Conservation (phyloP, 2,888 invertebrate genomes). For the Euplagia quadripunctaria region DNA sequence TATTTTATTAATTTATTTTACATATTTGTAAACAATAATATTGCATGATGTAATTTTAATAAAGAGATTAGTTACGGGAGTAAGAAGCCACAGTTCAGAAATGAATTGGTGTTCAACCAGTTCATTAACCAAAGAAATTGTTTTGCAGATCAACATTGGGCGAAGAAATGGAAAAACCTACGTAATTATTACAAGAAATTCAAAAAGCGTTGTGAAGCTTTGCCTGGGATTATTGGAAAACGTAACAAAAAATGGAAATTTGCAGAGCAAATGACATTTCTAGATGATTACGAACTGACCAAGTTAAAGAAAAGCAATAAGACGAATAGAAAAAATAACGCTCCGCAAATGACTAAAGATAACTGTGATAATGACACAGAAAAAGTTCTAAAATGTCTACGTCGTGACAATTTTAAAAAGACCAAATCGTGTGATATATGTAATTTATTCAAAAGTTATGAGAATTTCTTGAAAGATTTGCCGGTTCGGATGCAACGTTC, state of each 20-base stretch:
- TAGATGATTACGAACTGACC: background rate
- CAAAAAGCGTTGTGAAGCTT: background rate
- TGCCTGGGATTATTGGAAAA: background rate
- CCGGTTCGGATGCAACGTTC: constrained; percentile 5
- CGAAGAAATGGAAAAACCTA: background rate
- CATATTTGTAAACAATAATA: background rate
- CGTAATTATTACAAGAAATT: background rate
- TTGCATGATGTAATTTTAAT: background rate
- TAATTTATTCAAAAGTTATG: constrained; percentile 8
- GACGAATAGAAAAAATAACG: background rate
- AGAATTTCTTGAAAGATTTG: background rate
- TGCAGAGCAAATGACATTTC: background rate
- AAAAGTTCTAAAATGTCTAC: background rate
- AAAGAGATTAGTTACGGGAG: background rate
- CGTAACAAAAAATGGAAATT: background rate
- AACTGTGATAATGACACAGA: background rate
- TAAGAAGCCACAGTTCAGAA: background rate
- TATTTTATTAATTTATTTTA: too few relatives aligned
- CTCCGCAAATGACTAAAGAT: background rate
- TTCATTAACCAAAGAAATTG: background rate
- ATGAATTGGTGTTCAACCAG: background rate
- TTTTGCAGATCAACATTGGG: constrained; percentile 8
- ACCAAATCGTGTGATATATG: constrained; percentile 4
- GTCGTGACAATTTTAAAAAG: constrained; percentile 5
- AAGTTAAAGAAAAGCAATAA: background rate